A percentile compares a stretch with the other conserved stretches of the same genome.
Evolutionary conservation across 2,113 vertebrate genomes (phyloP).

Genomic region (Oreochromis aureus): DNA sequence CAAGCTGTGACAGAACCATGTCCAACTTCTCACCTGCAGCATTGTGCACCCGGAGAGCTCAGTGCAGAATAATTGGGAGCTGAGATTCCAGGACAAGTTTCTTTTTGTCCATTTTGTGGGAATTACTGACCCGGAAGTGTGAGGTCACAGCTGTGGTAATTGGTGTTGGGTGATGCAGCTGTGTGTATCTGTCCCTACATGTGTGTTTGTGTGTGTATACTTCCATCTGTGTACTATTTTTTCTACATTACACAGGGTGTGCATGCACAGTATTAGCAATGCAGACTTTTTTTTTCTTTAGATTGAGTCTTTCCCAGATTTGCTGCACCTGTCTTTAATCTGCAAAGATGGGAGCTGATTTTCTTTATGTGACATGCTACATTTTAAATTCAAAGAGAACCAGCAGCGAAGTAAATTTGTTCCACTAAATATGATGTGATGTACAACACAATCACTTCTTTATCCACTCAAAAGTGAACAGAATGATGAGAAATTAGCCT

Average conservation of each 20-base stretch:
- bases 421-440: not conserved
- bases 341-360: not conserved
- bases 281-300: not conserved
- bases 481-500: not conserved
- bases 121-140: constrained; percentile 68
- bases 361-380: not conserved
- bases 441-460: not conserved
- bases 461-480: not conserved
- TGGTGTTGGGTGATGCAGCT: constrained; percentile 58
- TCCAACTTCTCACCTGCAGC: constrained; percentile 70
- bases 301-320: not conserved
- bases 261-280: not conserved
- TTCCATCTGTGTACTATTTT: not conserved
- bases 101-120: constrained; percentile 66
- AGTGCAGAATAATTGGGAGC: constrained; percentile 57
- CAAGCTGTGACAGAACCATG: constrained; percentile 19
- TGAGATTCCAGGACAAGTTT: constrained; percentile 59
- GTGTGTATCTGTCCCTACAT: constrained; percentile 16
- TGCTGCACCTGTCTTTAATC: not conserved
- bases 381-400: not conserved
- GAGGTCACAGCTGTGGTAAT: constrained; percentile 65
- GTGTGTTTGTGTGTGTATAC: not conserved
- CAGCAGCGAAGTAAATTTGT: not conserved
- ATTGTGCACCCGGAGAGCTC: constrained; percentile 44
- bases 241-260: not conserved